Conservation (phyloP, 2,113 vertebrate species). For the Corythoichthys haematopterus region DNA sequence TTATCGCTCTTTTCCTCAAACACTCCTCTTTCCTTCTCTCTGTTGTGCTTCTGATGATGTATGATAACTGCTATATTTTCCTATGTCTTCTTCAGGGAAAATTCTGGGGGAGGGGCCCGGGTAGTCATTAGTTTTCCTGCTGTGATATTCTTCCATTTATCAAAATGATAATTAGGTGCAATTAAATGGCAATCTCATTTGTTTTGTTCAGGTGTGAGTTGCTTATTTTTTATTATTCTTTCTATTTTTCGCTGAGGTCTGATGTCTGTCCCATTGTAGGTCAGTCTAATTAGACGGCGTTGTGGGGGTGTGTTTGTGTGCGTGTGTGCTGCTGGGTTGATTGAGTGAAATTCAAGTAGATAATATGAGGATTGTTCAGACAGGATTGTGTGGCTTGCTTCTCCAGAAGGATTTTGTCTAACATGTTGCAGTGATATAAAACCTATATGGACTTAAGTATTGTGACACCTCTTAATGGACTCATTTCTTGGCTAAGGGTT, state of each 20-base stretch:
- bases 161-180: slow-evolving; percentile 83
- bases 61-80: slow-evolving; percentile 67
- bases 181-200: slow-evolving; percentile 79
- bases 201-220: slow-evolving; percentile 75
- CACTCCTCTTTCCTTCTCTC: slow-evolving; percentile 27
- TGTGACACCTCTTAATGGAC: not conserved
- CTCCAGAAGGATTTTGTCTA: slow-evolving; percentile 18
- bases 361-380: slow-evolving; percentile 43
- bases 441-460: not conserved
- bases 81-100: slow-evolving; percentile 62
- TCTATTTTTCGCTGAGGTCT: slow-evolving; percentile 43
- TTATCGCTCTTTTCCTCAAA: slow-evolving; percentile 33
- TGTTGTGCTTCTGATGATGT: slow-evolving; percentile 67
- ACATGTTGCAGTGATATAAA: not conserved
- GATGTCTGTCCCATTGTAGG: slow-evolving; percentile 60
- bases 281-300: slow-evolving; percentile 57
- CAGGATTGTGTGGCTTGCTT: slow-evolving; percentile 16
- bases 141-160: slow-evolving; percentile 80
- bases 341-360: slow-evolving; percentile 43
- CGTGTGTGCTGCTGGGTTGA: slow-evolving; percentile 32
- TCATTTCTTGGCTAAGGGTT: not conserved
- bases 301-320: slow-evolving; percentile 18
- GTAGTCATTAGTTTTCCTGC: slow-evolving; percentile 69
- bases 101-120: slow-evolving; percentile 46
- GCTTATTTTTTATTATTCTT: slow-evolving; percentile 56